Evolutionary conservation across 92 coral and sea anemone species (phyloP).

Genomic region (Porites rus): DNA sequence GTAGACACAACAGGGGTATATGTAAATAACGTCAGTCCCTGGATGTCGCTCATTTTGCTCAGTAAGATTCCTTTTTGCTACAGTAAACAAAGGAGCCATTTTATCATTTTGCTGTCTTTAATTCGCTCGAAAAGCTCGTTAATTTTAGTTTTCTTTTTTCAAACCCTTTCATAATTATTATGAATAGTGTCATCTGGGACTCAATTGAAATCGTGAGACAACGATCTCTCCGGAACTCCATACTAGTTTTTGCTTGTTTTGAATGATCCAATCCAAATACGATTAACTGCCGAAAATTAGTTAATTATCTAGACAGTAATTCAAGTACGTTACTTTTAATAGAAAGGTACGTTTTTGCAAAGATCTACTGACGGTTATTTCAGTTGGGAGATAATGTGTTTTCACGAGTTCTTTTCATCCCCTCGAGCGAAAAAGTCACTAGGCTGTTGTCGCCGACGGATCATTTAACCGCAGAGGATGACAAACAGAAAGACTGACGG

Average conservation of each 20-base stretch:
- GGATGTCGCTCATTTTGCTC: background rate
- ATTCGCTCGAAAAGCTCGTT: background rate
- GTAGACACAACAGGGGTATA: background rate
- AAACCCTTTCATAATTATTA: conserved; percentile 6
- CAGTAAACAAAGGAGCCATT: background rate
- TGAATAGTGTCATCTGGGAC: conserved; percentile 40
- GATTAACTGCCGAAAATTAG: no score
- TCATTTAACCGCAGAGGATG: background rate
- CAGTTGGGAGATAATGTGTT: background rate
- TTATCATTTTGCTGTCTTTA: background rate
- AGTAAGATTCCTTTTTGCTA: background rate
- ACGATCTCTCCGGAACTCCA: background rate
- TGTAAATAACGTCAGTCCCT: background rate
- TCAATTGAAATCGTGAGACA: conserved; percentile 3
- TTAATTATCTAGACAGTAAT: background rate
- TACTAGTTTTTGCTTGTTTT: background rate
- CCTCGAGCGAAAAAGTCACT: background rate
- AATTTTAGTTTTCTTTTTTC: background rate
- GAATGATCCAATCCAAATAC: background rate
- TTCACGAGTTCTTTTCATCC: background rate
- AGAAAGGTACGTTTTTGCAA: background rate
- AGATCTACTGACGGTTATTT: background rate
- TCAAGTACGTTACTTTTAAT: background rate
- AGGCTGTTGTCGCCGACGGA: background rate
- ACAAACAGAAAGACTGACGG: background rate